Base-by-base conservation (phyloP, 2,888 invertebrate genomes). In the Stenichneumon culpator region DNA sequence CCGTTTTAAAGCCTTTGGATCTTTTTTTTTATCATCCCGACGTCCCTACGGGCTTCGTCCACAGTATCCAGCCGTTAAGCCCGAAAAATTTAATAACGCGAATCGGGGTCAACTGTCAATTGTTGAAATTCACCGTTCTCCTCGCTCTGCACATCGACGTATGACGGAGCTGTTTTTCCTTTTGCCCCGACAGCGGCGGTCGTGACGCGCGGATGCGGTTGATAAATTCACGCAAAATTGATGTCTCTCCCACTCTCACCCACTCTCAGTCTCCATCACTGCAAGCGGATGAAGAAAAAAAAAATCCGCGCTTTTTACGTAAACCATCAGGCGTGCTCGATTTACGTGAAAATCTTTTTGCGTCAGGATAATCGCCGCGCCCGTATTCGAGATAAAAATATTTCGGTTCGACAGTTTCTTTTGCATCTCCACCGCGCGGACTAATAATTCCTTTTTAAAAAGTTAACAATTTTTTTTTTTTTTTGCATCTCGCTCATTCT, bases 101-200 rank as follows among this genome's bases (percentile, higher is more conserved):
- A 72, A 83, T 83, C 54, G 75, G 57, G 79, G 83, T 83, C 83
- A 83, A 79, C 73, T 63, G 79, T 65, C 79, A 75, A 83, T 83
- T 72, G 70, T 36, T 65, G 32, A 57, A 79, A 75, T 74, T 69
- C 36, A 63, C 69, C 69, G 60, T 78, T 78, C 60, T 78, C 44
- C 44, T 28, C 57, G 72, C 28, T 22, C 32, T 44, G 50, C 50
- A 16, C 32, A 63, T 50, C 63, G 67, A 47, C 28, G 22, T 52
- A 36, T 79, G 75, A 75, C 79, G 72, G 60, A 67, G 47, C 47
- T 47, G 36, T 72, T 83, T 80, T 80, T 83, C 39, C 60, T 47
- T 79, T 79, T 67, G 68, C 50, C 60, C 19, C 28, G 32, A 44
- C 63, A 74, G 74, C 65, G 65, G 14, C 11, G 54, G 19, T 39